Base-by-base conservation (phyloP, 2,888 invertebrate species). In the Suillia variegata region DNA sequence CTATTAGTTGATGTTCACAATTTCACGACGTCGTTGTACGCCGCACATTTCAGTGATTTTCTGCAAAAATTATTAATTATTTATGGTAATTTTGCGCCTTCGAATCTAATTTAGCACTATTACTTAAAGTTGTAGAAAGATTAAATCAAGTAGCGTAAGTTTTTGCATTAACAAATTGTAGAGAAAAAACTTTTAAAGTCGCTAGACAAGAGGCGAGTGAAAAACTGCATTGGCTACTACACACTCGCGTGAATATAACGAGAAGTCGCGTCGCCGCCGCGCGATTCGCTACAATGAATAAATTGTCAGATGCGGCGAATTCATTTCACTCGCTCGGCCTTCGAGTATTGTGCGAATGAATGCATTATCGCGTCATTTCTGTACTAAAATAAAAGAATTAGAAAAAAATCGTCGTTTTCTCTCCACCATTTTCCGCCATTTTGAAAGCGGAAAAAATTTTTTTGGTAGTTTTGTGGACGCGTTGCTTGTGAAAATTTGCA, bases 371-470 rank as follows among this genome's bases (percentile, higher is more conserved):
- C 80, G 80, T 81, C 80, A 81, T 79, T 79, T 78, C 74, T 78
- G 79, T 80, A 80, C 80, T 80, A 80, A 80, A 80, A 77, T 69
- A n/a, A n/a, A n/a, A n/a, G n/a, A n/a, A n/a, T 65, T 47, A 61
- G 54, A 62, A 58, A 75, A 74, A 75, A 76, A 71, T 74, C 70
- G 71, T 74, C 76, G 77, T 66, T 62, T 61, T 60, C 64, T 70
- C 67, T 65, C 62, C 65, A 63, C 59, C 63, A 67, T 78, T 79
- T 76, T 81, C 81, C 81, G 81, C 81, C 81, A 81, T 81, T 81
- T 81, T 81, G 80, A 81, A 81, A 80, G 80, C 79, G 76, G 78
- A 71, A 71, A 71, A 67, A 70, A 66, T 74, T n/a, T n/a, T n/a
- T n/a, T n/a, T 77, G 77, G 76, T 74, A 76, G 77, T 81, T 81